Base-by-base conservation (phyloP, 2,888 invertebrate species). In the Drosophila robusta region DNA sequence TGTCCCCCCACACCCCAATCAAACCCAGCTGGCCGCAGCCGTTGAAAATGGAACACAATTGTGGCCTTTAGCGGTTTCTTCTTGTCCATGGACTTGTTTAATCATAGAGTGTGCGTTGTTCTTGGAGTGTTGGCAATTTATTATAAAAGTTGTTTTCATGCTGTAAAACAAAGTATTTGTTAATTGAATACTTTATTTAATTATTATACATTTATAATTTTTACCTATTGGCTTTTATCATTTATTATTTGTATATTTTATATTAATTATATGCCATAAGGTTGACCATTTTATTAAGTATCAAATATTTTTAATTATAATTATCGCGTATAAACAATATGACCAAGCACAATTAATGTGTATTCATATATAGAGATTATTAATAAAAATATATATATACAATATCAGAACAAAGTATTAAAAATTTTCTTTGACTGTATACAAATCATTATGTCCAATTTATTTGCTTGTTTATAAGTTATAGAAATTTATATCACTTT, bases 71-170 rank as follows among this genome's bases (percentile, higher is more conserved):
- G 46, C 34, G 24, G 29, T 44, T 50, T 76, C 41, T 54, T 65
- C 60, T 39, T 45, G 41, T 57, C 26, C 55, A 70, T 39, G 45
- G 32, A 41, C 58, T 64, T 11, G 12, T 26, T 22, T 65, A 76
- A 65, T 64, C 7, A 39, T 51, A 55, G 51, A 4, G n/a, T 38
- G 6, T 22, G 7, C 26, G n/a, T 18, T 22, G 16, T 72, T 60
- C 60, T 52, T n/a, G 14, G 18, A 29, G 41, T 64, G 56, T 57
- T 75, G 50, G 50, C 56, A 42, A 54, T 9, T 11, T 5, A 64
- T 41, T 36, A 45, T 39, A 14, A 18, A 1, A 4, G 12, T 18
- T 34, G 7, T 18, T 11, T 29, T 29, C 9, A 29, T 29, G 29
- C 3, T 54, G 6, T 14, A 2, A 9, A 26, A 11, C 11, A 4